Base-by-base conservation (phyloP, 2,113 vertebrate species). In the Ceyx cyanopectus region DNA sequence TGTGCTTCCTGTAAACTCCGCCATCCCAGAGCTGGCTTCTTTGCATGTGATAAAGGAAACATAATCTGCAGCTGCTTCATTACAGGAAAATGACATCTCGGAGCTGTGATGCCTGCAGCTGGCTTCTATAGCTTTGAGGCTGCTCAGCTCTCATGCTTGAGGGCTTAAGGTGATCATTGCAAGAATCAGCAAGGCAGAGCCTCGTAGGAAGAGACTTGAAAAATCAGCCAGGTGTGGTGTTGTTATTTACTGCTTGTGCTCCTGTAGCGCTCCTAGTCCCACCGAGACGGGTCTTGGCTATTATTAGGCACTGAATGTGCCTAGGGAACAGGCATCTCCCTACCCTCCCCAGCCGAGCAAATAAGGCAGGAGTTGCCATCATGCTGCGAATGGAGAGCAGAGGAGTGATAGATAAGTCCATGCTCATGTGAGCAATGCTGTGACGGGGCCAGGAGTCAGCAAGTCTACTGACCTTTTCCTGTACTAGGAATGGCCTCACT, bases 1-100 rank as follows among this genome's bases (percentile, higher is more conserved):
- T 75, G 63, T 82, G 66, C 29, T 77, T 58, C 84, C 67, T 80
- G 34, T 79, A 94, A 85, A 85, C 50, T 77, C 83, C 81, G 68
- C 40, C 67, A 89, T 68, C 75, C 80, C 87, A 82, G 87, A 82
- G 78, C 68, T 43, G 48, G 14, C 66, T 87, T 80, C 79, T 87
- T 68, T 81, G 65, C 85, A 50, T 82, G 81, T 45, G 45, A 37
- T 50, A 83, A 86, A 70, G 85, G 61, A 70, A 92, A 80, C 58
- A 34, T 30, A 34, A 87, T 70, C 72, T 60, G 29, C 46, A 87
- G 75, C 79, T 77, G 72, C 60, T 77, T 29, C 2, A 0, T 87
- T 67, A 68, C 18, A 30, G 76, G 43, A 12, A 91, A 82, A 89
- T 57, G 68, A 67, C 60, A 30, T 34, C 67, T 60, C 6, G 0